Base-by-base conservation (phyloP, 1,140 invertebrate genomes). In the Aculops lycopersici region DNA sequence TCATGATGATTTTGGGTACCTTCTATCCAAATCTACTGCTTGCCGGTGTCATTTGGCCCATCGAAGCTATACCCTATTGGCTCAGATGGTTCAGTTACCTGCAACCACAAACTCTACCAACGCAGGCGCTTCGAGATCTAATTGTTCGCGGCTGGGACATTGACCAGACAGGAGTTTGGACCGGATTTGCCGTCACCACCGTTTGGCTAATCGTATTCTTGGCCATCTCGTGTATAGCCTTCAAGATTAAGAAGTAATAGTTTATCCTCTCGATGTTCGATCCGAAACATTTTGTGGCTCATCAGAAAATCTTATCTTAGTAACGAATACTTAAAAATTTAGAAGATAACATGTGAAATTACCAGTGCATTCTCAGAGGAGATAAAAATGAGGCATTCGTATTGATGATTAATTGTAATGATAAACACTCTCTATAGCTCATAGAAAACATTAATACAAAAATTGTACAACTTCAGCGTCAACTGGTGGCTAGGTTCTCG, bases 1-100 rank as follows among this genome's bases (percentile, higher is more conserved):
- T 84, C 1, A 83, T 86, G 52, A 55, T 84, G 46, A 75, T 80
- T 0, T 64, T 90, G 53, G 81, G 81, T 2, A 78, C 74, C 3
- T 86, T 92, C 53, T 66, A 88, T 45, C 81, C 81, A 0, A 79
- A 80, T 51, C 68, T 90, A 13, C 67, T 86, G 61, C 54, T 84
- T 2, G 24, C 54, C 74, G 77, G 78, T 46, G 66, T 74, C 13
- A 60, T 86, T 15, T 88, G 79, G 79, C 79, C 79, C 0, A 44
- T 79, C n/a, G 75, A 84, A 64, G 70, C 80, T 31, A 88, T 90
- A 73, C 81, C 81, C 2, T 64, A 64, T 35, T 62, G 73, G 37
- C 58, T 90, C 2, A 64, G 71, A 45, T 74, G 74, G 51, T 66
- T 90, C 21, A 74, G 76, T 3, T 68, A 73, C 37, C 68, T 72